Base-by-base conservation (phyloP, 2,797 vertebrate genomes). In the Esox masquinongy region DNA sequence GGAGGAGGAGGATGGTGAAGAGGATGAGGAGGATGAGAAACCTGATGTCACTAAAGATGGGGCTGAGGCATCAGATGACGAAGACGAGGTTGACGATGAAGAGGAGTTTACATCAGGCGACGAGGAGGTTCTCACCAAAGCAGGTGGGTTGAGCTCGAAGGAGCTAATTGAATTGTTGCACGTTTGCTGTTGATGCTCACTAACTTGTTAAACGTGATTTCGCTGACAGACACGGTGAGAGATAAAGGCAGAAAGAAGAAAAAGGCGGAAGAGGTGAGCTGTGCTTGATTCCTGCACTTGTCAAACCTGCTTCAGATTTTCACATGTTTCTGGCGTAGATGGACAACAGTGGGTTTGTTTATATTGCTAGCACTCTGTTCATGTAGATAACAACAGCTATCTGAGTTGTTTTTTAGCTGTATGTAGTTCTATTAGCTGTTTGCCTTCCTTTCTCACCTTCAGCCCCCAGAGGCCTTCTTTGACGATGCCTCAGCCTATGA, bases 401-500 rank as follows among this genome's bases (percentile, higher is more conserved):
- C 3, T 3, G 15, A n/a, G 5, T 26, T 26, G 15, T 66, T 26
- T 4, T 16, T 66, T 29, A 63, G 59, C 22, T 4, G 2, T 17
- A 34, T 67, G 26, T n/a, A 14, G 0, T 24, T 61, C 17, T 61
- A n/a, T n/a, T 61, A n/a, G 19, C 59, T 61, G 5, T 34, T 67
- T 15, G 12, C 64, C 9, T 15, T 8, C 16, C 56, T 3, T 31
- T 2, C 31, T 29, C 77, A 36, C 83, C 77, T 77, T 31, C 79
- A 98, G 96, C 90, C 86, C 71, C 73, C 88, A 2, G 92, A 95
- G 74, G 84, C 82, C 0, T 99, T 97, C 88, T 96, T 92, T 74
- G 97, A 96, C 89, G 98, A 99, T 0, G 98, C 95, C 0, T 98
- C 98, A 6, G 89, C 95, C n/a, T 98, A 94, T 0, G 92, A 99